Conservation (phyloP, 2,113 vertebrate species). For the Heterotilapia buettikoferi region DNA sequence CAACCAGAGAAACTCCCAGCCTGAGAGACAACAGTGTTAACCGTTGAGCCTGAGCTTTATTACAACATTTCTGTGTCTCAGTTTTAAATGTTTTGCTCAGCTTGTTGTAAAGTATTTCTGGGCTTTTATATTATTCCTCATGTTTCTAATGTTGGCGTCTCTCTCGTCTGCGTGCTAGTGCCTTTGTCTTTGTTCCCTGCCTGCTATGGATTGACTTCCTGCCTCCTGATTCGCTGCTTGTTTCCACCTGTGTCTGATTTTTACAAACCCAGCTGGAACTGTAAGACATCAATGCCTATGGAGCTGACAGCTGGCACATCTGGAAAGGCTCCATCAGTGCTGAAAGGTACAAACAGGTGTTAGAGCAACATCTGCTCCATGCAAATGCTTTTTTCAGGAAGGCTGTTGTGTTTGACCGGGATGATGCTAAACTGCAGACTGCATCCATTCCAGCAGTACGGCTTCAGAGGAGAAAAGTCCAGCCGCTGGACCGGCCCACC, state of each 20-base stretch:
- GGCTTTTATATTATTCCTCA: not conserved
- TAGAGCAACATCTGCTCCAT: not conserved
- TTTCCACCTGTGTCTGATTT: not conserved
- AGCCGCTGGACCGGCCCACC: accelerated
- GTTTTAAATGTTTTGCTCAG: not conserved
- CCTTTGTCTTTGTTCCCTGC: not conserved
- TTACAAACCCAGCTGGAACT: not conserved
- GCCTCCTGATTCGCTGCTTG: not conserved
- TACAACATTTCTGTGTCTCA: not conserved
- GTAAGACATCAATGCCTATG: not conserved
- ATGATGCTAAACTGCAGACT: not conserved
- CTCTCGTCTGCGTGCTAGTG: not conserved
- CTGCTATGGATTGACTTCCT: not conserved
- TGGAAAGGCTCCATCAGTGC: not conserved
- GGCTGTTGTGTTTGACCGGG: not conserved
- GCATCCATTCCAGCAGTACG: not conserved
- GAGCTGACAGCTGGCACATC: not conserved
- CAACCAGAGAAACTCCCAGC: not conserved
- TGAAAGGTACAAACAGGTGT: not conserved
- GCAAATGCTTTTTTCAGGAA: not conserved
- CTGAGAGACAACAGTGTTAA: not conserved
- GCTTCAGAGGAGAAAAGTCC: not conserved
- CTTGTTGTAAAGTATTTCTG: not conserved
- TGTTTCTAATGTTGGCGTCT: not conserved
- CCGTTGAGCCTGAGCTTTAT: not conserved